Evolutionary conservation across 2,888 invertebrate genomes (phyloP).

Genomic region (Lasioglossum pauxillum): DNA sequence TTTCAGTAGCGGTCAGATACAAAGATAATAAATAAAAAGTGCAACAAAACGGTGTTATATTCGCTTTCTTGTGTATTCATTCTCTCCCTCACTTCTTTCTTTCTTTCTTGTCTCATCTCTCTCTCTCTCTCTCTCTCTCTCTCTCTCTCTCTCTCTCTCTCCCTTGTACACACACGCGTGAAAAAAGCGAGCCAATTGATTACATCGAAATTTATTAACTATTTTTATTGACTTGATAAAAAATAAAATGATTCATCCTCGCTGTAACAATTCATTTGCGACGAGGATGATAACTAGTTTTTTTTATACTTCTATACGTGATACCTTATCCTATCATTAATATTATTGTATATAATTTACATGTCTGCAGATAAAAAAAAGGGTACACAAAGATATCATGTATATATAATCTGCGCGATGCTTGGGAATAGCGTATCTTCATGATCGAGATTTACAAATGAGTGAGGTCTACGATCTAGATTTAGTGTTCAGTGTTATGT

Average conservation of each 20-base stretch:
- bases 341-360: slow-evolving; percentile 36
- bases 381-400: slow-evolving; percentile 18
- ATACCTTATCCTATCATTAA: slow-evolving; percentile 36
- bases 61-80: slow-evolving; percentile 38
- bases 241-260: slow-evolving; percentile 23
- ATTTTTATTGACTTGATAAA: slow-evolving; percentile 36
- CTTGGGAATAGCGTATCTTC: slow-evolving; percentile 30
- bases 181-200: slow-evolving; percentile 31
- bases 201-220: slow-evolving; percentile 60
- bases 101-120: neutral
- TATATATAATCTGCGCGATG: slow-evolving; percentile 47
- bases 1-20: slow-evolving; percentile 68
- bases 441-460: slow-evolving; percentile 29
- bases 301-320: slow-evolving; percentile 22
- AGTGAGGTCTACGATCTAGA: slow-evolving; percentile 8
- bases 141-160: neutral
- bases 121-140: neutral
- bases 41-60: slow-evolving; percentile 40
- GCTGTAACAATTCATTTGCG: slow-evolving; percentile 8
- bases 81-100: neutral
- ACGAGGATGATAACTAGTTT: slow-evolving; percentile 18
- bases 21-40: slow-evolving; percentile 67
- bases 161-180: neutral
- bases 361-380: slow-evolving; percentile 46
- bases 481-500: slow-evolving; percentile 9